Percentiles rank a stretch among this genome's conserved stretches.
These are phyloP conservation scores for Drosophila mimetica DNA, from an alignment of 2,888 invertebrate genomes.

Conservation along the genomic window DNA sequence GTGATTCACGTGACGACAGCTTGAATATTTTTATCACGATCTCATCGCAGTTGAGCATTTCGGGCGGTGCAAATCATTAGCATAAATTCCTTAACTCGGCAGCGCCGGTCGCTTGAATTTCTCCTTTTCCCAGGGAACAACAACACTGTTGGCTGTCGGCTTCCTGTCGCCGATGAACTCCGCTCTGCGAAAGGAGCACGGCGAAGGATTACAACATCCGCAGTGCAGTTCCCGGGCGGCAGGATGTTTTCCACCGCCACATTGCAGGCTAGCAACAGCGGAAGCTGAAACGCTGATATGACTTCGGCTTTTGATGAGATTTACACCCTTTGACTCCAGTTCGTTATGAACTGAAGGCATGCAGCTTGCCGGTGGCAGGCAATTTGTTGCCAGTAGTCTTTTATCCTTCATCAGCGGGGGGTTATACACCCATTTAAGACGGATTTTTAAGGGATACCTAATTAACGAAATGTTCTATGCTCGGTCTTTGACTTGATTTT, in stretches of 20 bases:
- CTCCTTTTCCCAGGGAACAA: constrained; percentile 3
- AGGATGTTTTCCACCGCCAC: constrained; percentile 29
- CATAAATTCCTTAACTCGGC: constrained; percentile 61
- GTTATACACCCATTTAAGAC: constrained; percentile 5
- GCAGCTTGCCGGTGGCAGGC: constrained; percentile 23
- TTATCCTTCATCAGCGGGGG: constrained; percentile 16
- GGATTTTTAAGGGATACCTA: background rate
- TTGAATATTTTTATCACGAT: constrained; percentile 37
- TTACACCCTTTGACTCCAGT: constrained; percentile 51
- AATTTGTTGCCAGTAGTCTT: constrained; percentile 19
- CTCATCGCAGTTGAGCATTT: constrained; percentile 44
- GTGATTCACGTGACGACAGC: constrained; percentile 32
- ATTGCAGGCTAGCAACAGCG: constrained; percentile 24
- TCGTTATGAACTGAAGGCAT: constrained; percentile 44
- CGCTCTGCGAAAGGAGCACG: background rate
- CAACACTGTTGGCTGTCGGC: constrained; percentile 31
- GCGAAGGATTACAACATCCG: constrained; percentile 39
- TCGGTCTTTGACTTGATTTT: too few relatives aligned
- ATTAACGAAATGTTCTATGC: background rate
- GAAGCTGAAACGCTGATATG: constrained; percentile 60
- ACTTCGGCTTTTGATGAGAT: constrained; percentile 65
- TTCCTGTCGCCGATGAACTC: constrained; percentile 40
- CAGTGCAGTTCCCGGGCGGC: constrained; percentile 37
- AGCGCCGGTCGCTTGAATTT: constrained; percentile 17
- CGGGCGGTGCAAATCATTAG: constrained; percentile 56